Evolutionary conservation across 1,140 invertebrate genomes (phyloP).

Genomic region (Platorchestia sp.): DNA sequence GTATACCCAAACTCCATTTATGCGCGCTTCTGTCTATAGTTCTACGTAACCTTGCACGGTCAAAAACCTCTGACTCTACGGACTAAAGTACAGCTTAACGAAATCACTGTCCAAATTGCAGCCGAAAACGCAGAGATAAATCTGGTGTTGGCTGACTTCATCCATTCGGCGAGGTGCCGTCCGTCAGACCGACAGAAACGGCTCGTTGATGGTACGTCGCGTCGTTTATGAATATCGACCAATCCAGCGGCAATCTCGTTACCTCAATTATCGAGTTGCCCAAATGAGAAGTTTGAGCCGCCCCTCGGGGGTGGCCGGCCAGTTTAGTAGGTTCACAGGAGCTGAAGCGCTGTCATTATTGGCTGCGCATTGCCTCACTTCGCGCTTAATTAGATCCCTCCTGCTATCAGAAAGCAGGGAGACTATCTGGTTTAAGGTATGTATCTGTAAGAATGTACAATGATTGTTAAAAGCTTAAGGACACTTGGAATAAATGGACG

Average conservation of each 20-base stretch:
- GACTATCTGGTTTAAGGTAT: not conserved
- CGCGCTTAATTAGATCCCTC: not conserved
- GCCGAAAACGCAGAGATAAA: not conserved
- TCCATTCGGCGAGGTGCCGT: not conserved
- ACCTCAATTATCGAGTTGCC: not conserved
- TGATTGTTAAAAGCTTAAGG: not conserved
- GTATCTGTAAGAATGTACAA: not conserved
- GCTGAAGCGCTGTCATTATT: not conserved
- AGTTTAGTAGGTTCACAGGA: not conserved
- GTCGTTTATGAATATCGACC: conserved; percentile 7
- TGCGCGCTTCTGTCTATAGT: too few species aligned
- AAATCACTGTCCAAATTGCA: not conserved
- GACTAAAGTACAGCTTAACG: not conserved
- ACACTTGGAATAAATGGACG: not conserved
- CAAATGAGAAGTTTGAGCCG: not conserved
- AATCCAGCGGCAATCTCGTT: not conserved
- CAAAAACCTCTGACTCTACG: not conserved
- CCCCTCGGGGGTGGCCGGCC: too few species aligned
- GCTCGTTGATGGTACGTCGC: not conserved
- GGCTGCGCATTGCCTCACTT: not conserved
- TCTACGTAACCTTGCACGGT: too few species aligned
- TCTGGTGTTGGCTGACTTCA: not conserved
- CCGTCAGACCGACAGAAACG: not conserved
- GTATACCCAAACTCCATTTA: too few species aligned
- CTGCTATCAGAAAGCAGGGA: not conserved